Evolutionary conservation across 2,113 vertebrate species (phyloP).

Genomic region (Deroptyus accipitrinus): DNA sequence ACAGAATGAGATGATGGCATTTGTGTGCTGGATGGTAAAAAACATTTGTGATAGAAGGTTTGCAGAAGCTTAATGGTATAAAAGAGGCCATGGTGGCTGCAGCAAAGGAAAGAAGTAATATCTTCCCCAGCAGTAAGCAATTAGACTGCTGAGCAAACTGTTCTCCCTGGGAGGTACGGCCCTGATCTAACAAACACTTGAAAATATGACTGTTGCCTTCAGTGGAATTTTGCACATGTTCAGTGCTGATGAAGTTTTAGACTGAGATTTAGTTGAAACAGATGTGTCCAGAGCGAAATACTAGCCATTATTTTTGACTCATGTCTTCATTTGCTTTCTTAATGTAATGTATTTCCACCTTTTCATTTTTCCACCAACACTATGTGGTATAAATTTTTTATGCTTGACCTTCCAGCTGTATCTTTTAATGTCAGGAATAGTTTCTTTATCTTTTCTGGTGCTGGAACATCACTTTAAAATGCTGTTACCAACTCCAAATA

Average conservation of each 20-base stretch:
- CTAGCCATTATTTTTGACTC: neutral
- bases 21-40: neutral
- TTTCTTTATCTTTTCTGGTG: neutral
- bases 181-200: neutral
- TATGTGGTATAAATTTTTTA: neutral
- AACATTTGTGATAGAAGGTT: neutral
- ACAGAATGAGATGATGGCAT: neutral
- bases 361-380: neutral
- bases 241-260: neutral
- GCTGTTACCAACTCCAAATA: neutral
- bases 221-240: neutral
- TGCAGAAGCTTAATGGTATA: neutral
- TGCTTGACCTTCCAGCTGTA: neutral
- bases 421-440: neutral
- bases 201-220: neutral
- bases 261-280: neutral
- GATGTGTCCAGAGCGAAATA: neutral
- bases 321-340: neutral
- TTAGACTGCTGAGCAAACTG: neutral
- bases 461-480: neutral
- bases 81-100: neutral
- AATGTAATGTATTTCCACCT: neutral
- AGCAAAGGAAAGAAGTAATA: neutral
- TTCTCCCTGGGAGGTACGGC: neutral
- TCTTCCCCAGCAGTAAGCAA: neutral